These are phyloP conservation scores for Nemurella pictetii DNA, from an alignment of 2,888 invertebrate genomes.

Conservation along the genomic window DNA sequence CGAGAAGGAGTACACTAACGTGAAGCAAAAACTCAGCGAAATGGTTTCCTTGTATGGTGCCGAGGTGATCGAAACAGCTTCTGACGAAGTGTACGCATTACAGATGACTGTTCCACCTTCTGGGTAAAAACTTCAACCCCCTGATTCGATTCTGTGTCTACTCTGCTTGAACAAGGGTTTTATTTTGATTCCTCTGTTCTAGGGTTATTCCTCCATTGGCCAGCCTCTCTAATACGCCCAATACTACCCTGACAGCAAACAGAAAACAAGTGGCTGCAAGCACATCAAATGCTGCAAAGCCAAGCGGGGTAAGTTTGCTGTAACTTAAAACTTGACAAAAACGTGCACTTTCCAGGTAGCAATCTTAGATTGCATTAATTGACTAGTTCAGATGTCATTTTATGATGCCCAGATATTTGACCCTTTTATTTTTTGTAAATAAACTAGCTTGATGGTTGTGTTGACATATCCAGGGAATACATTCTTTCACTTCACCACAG, in stretches of 20 bases:
- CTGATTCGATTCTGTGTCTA: background rate
- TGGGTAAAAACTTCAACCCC: conserved; percentile 17
- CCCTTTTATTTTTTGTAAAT: no score
- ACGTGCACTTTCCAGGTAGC: no score
- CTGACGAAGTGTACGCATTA: conserved; percentile 34
- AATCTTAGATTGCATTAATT: no score
- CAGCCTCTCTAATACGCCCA: background rate
- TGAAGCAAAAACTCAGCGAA: conserved; percentile 63
- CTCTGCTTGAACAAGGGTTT: background rate
- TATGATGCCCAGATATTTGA: no score
- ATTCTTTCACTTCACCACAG: no score
- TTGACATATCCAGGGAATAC: no score
- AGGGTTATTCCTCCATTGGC: conserved; percentile 11
- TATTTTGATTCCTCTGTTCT: conserved; percentile 18
- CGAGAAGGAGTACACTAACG: conserved; percentile 67
- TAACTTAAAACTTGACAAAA: no score
- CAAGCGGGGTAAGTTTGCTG: background rate
- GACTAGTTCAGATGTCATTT: no score
- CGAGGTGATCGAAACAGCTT: conserved; percentile 34
- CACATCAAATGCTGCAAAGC: background rate
- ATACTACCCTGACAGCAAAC: background rate
- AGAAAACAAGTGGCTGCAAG: background rate
- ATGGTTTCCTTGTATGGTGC: conserved; percentile 54
- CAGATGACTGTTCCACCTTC: conserved; percentile 27
- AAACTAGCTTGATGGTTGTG: no score